Evolutionary conservation across 1,140 invertebrate genomes (phyloP), one percentile per base, ranked within the genome.

Genomic region (Drosophila willistoni): DNA sequence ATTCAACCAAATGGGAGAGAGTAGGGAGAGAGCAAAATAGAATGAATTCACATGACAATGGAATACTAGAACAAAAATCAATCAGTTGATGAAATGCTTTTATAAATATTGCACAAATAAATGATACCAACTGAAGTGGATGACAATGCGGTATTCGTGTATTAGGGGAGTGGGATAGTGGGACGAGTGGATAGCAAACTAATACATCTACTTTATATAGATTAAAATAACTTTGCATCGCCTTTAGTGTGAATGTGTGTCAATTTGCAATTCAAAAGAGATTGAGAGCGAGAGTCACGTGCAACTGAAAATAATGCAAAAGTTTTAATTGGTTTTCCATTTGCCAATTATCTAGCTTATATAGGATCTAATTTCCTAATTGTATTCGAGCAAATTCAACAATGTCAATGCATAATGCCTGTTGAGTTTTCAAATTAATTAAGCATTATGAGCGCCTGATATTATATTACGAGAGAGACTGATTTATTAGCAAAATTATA

Each of bases 31-130:
- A 44, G 60, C 22, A 29, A 25, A 25, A 64, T 17, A 39, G 25
- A 7, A n/a, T 12, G 57, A 71, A 75, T 54, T 7, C 61, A 68
- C 62, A 61, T 66, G 72, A 59, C 56, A 65, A 64, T 22, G 39
- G 34, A 33, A 51, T 22, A 64, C 25, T 66, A 34, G 29, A 70
- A 60, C 66, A 54, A 59, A 70, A 79, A 77, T 77, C 83, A 86
- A 86, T 86, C 83, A 79, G 79, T 70, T 86, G 84, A 86, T 86
- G 79, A 77, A 73, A 83, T 73, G 79, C 83, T 86, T 86, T 86
- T 73, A 87, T 56, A 82, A 77, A 79, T 61, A 87, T 76, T 83
- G 77, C 55, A 79, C 79, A 82, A 86, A 80, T 71, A 55, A 72
- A 71, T 42, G 61, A 64, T 54, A 36, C 17, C 12, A 3, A 51